Base-by-base conservation (phyloP, 2,888 invertebrate species). In the Lamellibrachia columna region DNA sequence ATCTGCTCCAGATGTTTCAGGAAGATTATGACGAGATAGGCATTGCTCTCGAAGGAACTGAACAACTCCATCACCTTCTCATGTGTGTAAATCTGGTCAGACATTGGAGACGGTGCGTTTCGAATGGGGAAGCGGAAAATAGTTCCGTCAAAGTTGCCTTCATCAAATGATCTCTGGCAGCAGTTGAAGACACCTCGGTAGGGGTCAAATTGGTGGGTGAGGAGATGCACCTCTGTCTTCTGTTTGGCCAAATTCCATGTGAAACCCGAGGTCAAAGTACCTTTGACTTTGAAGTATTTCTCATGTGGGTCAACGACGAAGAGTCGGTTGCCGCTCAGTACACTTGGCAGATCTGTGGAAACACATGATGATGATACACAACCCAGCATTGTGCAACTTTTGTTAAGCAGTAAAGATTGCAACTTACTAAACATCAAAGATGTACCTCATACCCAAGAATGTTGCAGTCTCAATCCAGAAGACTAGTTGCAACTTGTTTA, bases 91-190 rank as follows among this genome's bases (percentile, higher is more conserved):
- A 95, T 58, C 3, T 93, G 95, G 9, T 94, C 94, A 28, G 95
- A 95, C 15, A 96, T 92, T 6, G 94, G 93, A 28, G 96, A 95
- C 15, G 92, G 58, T 15, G 90, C 91, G 53, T 93, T 92, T 3
- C 96, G 94, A 28, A 96, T 93, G 7, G 96, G 96, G 93, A 96
- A 96, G 94, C 96, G 94, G 93, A 96, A 96, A 75, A 96, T 52
- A 11, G 96, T 96, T 53, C 96, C 96, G 11, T 93, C 75, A 93
- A 94, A 95, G 92, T 93, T 93, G 7, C 95, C 95, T 7, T 92
- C 92, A 2, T 93, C 91, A 7, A 95, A 93, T 2, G 93, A 92
- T 40, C 93, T 75, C 28, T 90, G 90, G 7, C 22, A 92, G 91
- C 94, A 92, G 92, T 94, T 95, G 93, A 95, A 95, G 7, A 94